Percentiles rank a stretch among this genome's conserved stretches.
Evolutionary conservation across 2,797 vertebrate species (phyloP).

Genomic region (Chloroceryle amazona): DNA sequence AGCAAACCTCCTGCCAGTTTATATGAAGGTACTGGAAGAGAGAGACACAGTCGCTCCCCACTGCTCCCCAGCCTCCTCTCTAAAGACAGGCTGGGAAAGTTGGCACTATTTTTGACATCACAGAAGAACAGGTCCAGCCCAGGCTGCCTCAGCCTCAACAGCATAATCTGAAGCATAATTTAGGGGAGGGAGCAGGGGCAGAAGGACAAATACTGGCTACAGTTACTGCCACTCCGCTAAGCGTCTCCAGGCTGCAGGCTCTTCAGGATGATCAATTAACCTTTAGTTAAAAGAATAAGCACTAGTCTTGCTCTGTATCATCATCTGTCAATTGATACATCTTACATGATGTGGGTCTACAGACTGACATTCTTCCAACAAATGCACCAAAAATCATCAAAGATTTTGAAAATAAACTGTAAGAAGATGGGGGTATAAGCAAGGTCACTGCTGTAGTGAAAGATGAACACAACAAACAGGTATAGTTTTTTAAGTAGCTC

Average conservation of each 20-base stretch:
- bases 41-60: background rate
- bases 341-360: background rate
- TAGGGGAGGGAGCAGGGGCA: background rate
- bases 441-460: background rate
- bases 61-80: background rate
- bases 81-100: background rate
- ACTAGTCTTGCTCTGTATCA: background rate
- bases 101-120: background rate
- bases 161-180: background rate
- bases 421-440: background rate
- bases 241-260: background rate
- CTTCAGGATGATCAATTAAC: background rate
- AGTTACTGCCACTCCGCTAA: background rate
- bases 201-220: background rate
- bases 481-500: background rate
- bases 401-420: background rate
- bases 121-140: background rate
- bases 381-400: background rate
- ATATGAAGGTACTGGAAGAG: background rate
- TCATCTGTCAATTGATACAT: background rate
- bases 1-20: background rate
- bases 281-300: background rate
- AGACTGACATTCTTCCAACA: background rate
- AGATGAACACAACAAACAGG: background rate
- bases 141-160: background rate